Evolutionary conservation across 2,797 vertebrate genomes (phyloP), one percentile per base, ranked within the genome.

Genomic region (Avahi laniger): DNA sequence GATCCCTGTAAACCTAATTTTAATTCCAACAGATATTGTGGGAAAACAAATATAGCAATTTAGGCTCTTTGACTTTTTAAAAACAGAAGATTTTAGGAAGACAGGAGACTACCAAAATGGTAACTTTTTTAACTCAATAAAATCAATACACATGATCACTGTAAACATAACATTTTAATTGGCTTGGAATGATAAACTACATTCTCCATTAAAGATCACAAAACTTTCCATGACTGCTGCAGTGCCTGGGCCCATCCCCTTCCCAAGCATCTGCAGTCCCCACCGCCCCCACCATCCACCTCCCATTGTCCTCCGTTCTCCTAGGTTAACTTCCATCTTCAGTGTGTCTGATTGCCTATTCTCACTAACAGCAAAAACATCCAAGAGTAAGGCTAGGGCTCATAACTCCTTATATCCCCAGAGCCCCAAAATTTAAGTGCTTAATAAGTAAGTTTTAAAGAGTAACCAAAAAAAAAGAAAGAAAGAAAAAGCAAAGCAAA

Each of bases 31-130:
- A 20, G 3, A 35, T 83, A 86, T 33, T 75, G 26, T 69, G 10
- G 89, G 67, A 96, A 97, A 90, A 59, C 20, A 93, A 80, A 92
- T 81, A 57, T 57, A 83, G 2, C 7, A 76, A 7, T 7, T 61
- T 81, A 61, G 11, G n/a, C 3, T 33, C 65, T 91, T 48, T 50
- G 5, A n/a, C 1, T 35, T 81, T 94, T 90, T 80, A 81, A 5
- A 94, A 61, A 20, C 11, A 90, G 52, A 96, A 76, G 15, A 80
- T 84, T 94, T 91, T 52, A 41, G 35, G 14, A 92, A 96, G 50
- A 88, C 3, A 61, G 24, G n/a, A 92, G 85, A 86, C 43, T 73
- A 79, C 7, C 67, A 28, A 91, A 70, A 46, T 26, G 65, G 20
- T 63, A 83, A 43, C 1, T 50, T 75, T 79, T 90, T 52, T 20